Percentiles rank a stretch among this genome's conserved stretches.
phyloP scores from a whole-genome alignment of 37 sponge, comb jelly and placozoan species.

The Hexactinellida sp. region DNA sequence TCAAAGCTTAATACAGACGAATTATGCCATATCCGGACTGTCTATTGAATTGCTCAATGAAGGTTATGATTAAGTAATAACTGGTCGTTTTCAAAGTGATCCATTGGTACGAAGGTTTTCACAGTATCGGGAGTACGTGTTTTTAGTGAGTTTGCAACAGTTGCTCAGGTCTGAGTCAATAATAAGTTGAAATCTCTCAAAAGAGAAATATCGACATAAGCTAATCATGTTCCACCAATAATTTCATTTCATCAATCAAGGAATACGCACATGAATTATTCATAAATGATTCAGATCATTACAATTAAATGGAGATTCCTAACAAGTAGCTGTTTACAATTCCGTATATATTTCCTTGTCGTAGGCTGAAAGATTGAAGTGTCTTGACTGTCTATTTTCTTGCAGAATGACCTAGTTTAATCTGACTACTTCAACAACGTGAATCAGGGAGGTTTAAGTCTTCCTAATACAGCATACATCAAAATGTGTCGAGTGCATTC shows the following conservation, averaged over 20 bases:
- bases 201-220: constrained; percentile 3
- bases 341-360: neutral
- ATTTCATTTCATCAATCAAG: neutral
- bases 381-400: neutral
- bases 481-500: neutral
- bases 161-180: neutral
- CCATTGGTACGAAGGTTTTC: constrained; percentile 10
- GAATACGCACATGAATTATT: neutral
- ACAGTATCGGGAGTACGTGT: neutral
- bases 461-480: neutral
- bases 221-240: neutral
- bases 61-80: too few relatives aligned
- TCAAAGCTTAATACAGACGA: neutral
- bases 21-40: neutral
- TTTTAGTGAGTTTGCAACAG: neutral
- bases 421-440: neutral
- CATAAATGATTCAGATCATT: neutral
- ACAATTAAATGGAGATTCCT: neutral
- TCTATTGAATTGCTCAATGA: neutral
- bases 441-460: neutral
- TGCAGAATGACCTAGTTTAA: neutral
- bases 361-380: neutral
- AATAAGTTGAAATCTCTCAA: constrained; percentile 10
- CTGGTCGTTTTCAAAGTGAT: too few relatives aligned
- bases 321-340: neutral